Conservation (phyloP, 2,113 vertebrate genomes). For the Antigone vipio region DNA sequence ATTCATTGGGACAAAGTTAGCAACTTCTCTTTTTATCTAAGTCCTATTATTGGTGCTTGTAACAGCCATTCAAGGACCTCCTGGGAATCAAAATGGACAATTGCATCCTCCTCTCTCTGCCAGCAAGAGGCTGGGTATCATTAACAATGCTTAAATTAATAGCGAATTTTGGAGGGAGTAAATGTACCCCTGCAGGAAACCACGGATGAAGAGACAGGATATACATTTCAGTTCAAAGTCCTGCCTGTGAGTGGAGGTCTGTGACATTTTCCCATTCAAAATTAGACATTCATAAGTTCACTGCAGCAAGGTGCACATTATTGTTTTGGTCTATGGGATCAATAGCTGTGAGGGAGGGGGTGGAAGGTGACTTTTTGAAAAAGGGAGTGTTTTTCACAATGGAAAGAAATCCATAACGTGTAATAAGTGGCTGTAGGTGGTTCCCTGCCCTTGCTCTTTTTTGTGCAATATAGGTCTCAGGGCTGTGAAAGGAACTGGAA, state of each 20-base stretch:
- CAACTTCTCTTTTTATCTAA: slow-evolving; percentile 58
- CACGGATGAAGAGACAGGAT: slow-evolving; percentile 21
- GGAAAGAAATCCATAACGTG: slow-evolving; percentile 19
- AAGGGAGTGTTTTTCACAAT: slow-evolving; percentile 30
- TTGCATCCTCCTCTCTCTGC: slow-evolving; percentile 41
- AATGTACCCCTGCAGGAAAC: slow-evolving; percentile 43
- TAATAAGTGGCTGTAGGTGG: slow-evolving; percentile 38
- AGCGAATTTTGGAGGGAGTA: slow-evolving; percentile 37
- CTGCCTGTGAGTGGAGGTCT: slow-evolving; percentile 12
- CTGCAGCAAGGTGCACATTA: slow-evolving; percentile 11
- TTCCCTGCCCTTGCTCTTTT: slow-evolving; percentile 51
- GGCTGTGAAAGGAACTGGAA: slow-evolving; percentile 48
- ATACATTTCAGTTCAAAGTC: slow-evolving; percentile 39
- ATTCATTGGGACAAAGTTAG: slow-evolving; percentile 52
- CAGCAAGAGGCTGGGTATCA: slow-evolving; percentile 20
- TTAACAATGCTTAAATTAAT: slow-evolving; percentile 55
- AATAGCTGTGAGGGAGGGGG: slow-evolving; percentile 20
- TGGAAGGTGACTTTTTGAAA: slow-evolving; percentile 18
- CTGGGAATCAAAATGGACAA: slow-evolving; percentile 55
- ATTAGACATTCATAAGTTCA: slow-evolving; percentile 38
- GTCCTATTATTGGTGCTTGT: slow-evolving; percentile 53
- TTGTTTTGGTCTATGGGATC: slow-evolving; percentile 43
- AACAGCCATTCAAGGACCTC: slow-evolving; percentile 50
- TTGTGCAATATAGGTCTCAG: slow-evolving; percentile 11
- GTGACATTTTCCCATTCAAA: slow-evolving; percentile 32